phyloP scores from a whole-genome alignment of 2,797 vertebrate species.

The Graptemys geographica region DNA sequence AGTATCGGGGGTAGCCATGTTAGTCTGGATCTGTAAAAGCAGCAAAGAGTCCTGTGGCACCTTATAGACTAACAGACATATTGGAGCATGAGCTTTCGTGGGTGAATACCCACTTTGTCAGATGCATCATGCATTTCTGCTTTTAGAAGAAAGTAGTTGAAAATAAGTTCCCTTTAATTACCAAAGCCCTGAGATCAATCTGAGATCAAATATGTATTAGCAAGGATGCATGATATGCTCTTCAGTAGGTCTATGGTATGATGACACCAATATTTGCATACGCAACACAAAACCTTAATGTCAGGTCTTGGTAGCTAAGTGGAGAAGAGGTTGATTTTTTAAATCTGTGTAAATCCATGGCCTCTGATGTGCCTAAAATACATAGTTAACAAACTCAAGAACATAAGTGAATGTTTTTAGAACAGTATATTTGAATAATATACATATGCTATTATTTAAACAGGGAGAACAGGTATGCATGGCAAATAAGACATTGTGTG shows the following conservation, averaged over 20 bases:
- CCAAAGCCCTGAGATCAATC: fast-evolving
- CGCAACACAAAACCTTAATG: neutral
- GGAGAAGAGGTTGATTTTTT: neutral
- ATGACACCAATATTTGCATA: neutral
- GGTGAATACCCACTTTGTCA: no score
- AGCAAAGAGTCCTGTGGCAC: no score
- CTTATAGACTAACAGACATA: no score
- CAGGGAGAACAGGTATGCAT: neutral
- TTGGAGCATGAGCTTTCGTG: no score
- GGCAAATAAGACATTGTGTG: neutral
- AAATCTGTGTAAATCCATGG: neutral
- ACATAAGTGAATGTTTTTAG: neutral
- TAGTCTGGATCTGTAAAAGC: no score
- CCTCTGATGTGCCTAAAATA: neutral
- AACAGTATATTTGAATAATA: neutral
- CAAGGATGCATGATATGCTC: neutral
- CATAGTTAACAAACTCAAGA: neutral
- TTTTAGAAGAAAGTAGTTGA: neutral
- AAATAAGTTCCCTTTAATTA: neutral
- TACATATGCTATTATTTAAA: neutral
- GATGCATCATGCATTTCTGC: no score
- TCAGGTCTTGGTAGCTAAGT: neutral
- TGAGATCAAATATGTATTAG: neutral
- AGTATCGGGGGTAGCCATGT: neutral
- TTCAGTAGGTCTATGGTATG: neutral